Evolutionary conservation across 2,888 invertebrate genomes (phyloP).

Genomic region (Stenotaenia linearis): DNA sequence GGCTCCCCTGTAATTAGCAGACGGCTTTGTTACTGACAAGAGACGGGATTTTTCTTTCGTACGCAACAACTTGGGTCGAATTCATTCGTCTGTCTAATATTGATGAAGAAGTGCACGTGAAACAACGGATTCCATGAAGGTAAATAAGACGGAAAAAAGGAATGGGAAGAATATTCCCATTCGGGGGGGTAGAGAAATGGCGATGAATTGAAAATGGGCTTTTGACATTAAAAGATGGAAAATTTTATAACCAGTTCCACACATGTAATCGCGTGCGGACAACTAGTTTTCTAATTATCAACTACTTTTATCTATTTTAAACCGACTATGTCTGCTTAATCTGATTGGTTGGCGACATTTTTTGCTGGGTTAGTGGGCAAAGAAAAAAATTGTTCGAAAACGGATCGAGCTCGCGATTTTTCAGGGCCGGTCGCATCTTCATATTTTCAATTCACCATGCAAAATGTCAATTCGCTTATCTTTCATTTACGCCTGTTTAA

Average conservation of each 20-base stretch:
- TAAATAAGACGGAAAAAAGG: background rate
- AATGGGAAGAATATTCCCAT: background rate
- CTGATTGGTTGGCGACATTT: background rate
- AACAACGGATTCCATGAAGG: constrained; percentile 30
- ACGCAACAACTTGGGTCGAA: background rate
- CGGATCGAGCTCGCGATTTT: background rate
- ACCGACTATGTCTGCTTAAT: background rate
- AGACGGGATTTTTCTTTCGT: constrained; percentile 19
- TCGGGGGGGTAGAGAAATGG: background rate
- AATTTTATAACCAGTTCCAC: background rate
- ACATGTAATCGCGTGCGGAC: background rate
- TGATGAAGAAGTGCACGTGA: constrained; percentile 1
- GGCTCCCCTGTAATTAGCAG: constrained; percentile 38
- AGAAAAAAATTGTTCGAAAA: background rate
- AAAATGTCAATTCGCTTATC: background rate
- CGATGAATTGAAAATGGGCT: constrained; percentile 27
- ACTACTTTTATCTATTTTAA: background rate
- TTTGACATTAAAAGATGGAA: constrained; percentile 6
- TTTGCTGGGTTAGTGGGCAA: background rate
- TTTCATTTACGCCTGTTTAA: background rate
- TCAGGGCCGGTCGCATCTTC: background rate
- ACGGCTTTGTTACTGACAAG: constrained; percentile 36
- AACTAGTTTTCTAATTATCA: background rate
- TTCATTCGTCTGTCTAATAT: background rate
- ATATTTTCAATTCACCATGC: background rate